Evolutionary conservation across 2,797 vertebrate species (phyloP).

Genomic region (Takifugu ocellatus): DNA sequence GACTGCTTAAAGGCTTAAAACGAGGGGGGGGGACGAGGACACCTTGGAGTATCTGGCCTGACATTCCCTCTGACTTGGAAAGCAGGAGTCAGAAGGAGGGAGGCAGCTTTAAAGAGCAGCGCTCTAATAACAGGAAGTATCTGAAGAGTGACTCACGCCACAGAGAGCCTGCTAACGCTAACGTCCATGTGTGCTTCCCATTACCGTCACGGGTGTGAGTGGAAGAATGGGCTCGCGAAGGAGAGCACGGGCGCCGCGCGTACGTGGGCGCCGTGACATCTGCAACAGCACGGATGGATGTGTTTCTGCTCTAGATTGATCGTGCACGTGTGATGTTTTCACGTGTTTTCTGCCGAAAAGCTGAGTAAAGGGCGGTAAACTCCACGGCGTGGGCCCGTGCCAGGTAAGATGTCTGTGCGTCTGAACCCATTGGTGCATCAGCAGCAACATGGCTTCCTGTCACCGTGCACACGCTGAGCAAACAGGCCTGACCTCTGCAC

Average conservation of each 20-base stretch:
- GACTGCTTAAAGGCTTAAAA: conserved; percentile 28
- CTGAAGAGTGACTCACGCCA: conserved; percentile 63
- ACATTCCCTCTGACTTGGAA: conserved; percentile 59
- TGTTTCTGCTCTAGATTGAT: not conserved
- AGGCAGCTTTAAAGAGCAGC: conserved; percentile 56
- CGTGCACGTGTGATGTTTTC: conserved; percentile 11
- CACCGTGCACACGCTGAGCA: conserved; percentile 52
- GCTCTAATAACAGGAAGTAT: conserved; percentile 71
- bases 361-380: conserved; percentile 5
- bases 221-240: conserved; percentile 3
- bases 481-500: conserved; percentile 63
- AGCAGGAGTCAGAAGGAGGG: conserved; percentile 36
- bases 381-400: conserved; percentile 4
- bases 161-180: conserved; percentile 25
- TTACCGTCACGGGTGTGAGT: conserved; percentile 15
- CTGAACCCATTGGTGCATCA: conserved; percentile 60
- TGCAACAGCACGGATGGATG: not conserved
- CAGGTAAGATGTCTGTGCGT: conserved; percentile 58
- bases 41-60: conserved; percentile 55
- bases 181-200: conserved; percentile 31
- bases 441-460: conserved; percentile 55
- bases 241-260: no score
- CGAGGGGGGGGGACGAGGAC: conserved; percentile 29
- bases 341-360: not conserved
- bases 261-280: not conserved